phyloP scores from a whole-genome alignment of 53 echinoderm and acorn worm genomes.

The Luidia sarsii region DNA sequence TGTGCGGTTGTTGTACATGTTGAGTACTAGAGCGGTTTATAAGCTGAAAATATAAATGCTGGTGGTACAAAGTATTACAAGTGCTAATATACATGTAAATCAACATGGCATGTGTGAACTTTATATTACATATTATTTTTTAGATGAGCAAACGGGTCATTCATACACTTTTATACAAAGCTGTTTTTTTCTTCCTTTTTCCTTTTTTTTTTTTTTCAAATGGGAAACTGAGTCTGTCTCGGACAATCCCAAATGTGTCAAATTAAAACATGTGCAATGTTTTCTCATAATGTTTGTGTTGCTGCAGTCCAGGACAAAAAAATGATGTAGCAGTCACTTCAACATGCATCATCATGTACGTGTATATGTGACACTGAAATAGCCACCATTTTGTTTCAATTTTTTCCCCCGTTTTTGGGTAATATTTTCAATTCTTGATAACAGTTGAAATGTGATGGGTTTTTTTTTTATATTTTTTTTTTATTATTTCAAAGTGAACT shows the following conservation, averaged over 20 bases:
- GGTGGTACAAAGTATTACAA: slow-evolving; percentile 56
- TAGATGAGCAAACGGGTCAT: slow-evolving; percentile 62
- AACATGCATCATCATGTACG: slow-evolving; percentile 11
- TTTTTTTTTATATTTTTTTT: no score
- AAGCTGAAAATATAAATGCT: slow-evolving; percentile 54
- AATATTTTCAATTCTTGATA: not conserved
- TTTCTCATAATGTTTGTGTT: slow-evolving; percentile 49
- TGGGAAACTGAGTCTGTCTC: slow-evolving; percentile 28
- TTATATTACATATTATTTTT: slow-evolving; percentile 62
- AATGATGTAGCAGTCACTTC: not conserved
- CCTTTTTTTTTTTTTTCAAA: slow-evolving; percentile 12
- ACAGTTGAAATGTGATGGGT: not conserved
- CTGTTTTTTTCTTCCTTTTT: slow-evolving; percentile 13
- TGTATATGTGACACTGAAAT: slow-evolving; percentile 54
- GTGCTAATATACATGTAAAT: slow-evolving; percentile 61
- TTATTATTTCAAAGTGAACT: not conserved
- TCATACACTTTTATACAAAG: slow-evolving; percentile 59
- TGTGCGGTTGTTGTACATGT: slow-evolving; percentile 58
- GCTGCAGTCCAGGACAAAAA: not conserved
- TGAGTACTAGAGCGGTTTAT: slow-evolving; percentile 60
- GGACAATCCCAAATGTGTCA: slow-evolving; percentile 46
- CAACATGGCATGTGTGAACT: slow-evolving; percentile 58
- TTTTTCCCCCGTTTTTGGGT: not conserved
- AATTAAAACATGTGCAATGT: slow-evolving; percentile 59
- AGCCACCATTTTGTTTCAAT: slow-evolving; percentile 26